Evolutionary conservation across 2,888 invertebrate species (phyloP), one percentile per base, ranked within the genome.

Genomic region (Nasonia oneida): DNA sequence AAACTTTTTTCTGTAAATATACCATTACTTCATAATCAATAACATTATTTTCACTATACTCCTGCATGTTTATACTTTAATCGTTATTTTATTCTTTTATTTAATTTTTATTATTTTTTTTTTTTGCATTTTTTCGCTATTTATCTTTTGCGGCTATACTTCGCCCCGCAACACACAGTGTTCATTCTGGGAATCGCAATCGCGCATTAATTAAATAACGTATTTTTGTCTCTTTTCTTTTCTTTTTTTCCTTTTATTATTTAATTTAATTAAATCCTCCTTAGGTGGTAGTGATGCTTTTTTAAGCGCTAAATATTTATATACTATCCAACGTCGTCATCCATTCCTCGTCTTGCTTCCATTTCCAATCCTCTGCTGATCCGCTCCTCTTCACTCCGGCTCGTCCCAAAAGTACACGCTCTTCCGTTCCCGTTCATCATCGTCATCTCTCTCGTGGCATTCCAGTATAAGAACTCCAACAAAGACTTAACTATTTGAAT

Each of bases 401-500:
- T 80, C 67, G 37, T 79, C 3, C 67, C 42, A 37, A 81, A 75
- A 81, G 77, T 42, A 80, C 57, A 76, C 82, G 61, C n/a, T 29
- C 70, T 74, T 82, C 61, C 61, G 75, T 83, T 79, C 82, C 75
- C 75, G 57, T 18, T 75, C 64, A 15, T 83, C 39, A 73, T 37
- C 47, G 23, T 70, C 39, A n/a, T 79, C 76, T 67, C 37, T 74
- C 76, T 61, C 67, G 57, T 77, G 33, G 42, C 83, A 78, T 83
- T 81, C 83, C 82, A 77, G 73, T 80, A 85, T 80, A 80, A 85
- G 85, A 87, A 80, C 70, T 84, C 87, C 88, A 89, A 89, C 89
- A 89, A 90, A 90, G 89, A 91, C 87, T 90, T 88, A 88, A 89
- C 89, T 90, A 91, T 90, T 89, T 88, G 89, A 90, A 90, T 90